Base-by-base conservation (phyloP, 2,888 invertebrate genomes). In the Blomia tropicalis region DNA sequence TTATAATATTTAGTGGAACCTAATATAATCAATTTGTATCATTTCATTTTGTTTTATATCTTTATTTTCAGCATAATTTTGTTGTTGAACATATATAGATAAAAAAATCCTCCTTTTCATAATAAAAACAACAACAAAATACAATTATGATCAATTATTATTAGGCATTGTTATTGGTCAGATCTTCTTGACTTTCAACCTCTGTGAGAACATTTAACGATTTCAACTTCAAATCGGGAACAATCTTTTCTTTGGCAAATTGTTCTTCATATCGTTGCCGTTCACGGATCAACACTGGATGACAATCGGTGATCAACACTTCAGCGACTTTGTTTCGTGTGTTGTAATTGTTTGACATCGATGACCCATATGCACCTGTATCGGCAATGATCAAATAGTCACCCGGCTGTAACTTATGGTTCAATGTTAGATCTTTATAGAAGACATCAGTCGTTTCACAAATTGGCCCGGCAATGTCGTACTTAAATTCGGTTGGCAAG, bases 401-500 rank as follows among this genome's bases (percentile, higher is more conserved):
- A 19, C 70, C 72, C 17, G 66, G 68, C 0, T 44, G 17, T 23
- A 69, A 68, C 27, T 71, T 70, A 4, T 59, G 64, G 17, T 66
- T 63, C 43, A 75, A 64, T 31, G 65, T 65, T 23, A 73, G 68
- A 47, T 71, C 70, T 67, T 72, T 70, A 41, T 72, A 75, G 22
- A 75, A 67, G 64, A 75, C 74, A 65, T 75, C 75, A 2, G 70
- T 71, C 58, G 72, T 70, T 65, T 75, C 75, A 67, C 75, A 75
- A 2, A 75, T 72, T 1, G 75, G 75, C 4, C 75, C 75, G 1
- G 75, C 75, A 2, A 75, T 69, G 43, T 74, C 71, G 63, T 67
- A 73, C 4, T 62, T 62, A 29, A 41, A 62, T 23, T 62, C 62
- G 2, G 58, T 25, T 14, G 62, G 23, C 5, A 56, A 3, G 2